Evolutionary conservation across 1,140 invertebrate species (phyloP), one percentile per base, ranked within the genome.

Genomic region (Helicoverpa armigera): DNA sequence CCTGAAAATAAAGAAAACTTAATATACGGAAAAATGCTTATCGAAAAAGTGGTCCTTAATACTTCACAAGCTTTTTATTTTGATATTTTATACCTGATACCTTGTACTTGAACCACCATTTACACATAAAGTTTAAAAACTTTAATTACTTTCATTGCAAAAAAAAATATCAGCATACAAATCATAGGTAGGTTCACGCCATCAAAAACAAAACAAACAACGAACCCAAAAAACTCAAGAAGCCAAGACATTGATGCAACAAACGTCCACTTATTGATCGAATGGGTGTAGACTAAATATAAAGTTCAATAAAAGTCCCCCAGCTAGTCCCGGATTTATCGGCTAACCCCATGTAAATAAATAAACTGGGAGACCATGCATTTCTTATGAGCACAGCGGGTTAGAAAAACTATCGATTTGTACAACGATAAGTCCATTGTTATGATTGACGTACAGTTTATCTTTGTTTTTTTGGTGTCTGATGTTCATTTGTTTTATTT

Each of bases 271-370:
- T 80, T 93, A 93, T 93, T 91, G 93, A 93, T 93, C 91, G 84
- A 82, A 70, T 69, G 87, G 88, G 88, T 91, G 89, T 89, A 86
- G 89, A 91, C 91, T 91, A 89, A 93, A 93, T 91, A 92, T 92
- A 91, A 93, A 93, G 90, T 93, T 90, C 92, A 91, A 93, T 92
- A 92, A 94, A 94, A 92, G 89, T 91, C 90, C 91, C 91, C 85
- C 67, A 91, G 84, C 85, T 91, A 92, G 89, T 90, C 91, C 86
- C 87, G 91, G 93, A 94, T 94, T 93, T 94, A 92, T 93, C 93
- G 92, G 69, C 89, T 91, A 91, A 91, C 91, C 92, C 92, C 92
- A 90, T 92, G 88, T 94, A 92, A 94, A 94, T 94, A 94, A 94
- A 94, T 94, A 94, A 94, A 93, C 82, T 89, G 88, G 85, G 85